phyloP scores from a whole-genome alignment of 2,113 vertebrate genomes.

The Calidris pugnax region DNA sequence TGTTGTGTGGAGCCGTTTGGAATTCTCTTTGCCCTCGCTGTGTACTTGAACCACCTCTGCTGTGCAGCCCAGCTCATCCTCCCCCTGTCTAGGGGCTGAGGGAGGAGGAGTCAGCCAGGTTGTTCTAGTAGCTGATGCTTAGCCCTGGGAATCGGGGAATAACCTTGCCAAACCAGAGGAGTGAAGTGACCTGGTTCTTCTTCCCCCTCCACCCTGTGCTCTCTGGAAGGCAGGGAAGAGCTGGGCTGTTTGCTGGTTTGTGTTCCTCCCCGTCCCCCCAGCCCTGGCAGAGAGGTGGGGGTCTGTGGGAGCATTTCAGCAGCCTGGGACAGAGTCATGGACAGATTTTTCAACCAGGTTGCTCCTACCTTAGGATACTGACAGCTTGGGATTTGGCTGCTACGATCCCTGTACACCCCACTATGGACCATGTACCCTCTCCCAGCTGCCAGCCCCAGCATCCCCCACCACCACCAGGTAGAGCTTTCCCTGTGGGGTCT shows the following conservation, averaged over 20 bases:
- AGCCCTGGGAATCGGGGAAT: background rate
- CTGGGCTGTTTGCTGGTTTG: background rate
- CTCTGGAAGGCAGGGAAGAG: background rate
- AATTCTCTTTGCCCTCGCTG: background rate
- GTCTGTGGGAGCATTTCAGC: fast-evolving
- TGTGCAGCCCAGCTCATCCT: background rate
- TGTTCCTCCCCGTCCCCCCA: background rate
- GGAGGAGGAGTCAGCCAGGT: background rate
- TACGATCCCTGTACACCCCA: fast-evolving
- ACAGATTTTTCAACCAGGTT: background rate
- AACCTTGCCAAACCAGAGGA: background rate
- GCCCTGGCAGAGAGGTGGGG: fast-evolving
- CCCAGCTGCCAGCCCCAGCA: background rate
- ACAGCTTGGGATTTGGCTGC: background rate
- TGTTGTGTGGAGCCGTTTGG: fast-evolving
- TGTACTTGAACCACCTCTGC: background rate
- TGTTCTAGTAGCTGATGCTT: background rate
- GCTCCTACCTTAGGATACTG: background rate
- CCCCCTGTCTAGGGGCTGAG: background rate
- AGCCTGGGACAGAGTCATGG: fast-evolving
- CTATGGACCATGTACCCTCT: fast-evolving
- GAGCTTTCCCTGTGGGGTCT: fast-evolving
- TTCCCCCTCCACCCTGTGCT: background rate
- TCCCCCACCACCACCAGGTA: background rate
- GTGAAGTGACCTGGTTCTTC: background rate